phyloP scores from a whole-genome alignment of 1,140 invertebrate genomes.

The Adoxophyes honmai region DNA sequence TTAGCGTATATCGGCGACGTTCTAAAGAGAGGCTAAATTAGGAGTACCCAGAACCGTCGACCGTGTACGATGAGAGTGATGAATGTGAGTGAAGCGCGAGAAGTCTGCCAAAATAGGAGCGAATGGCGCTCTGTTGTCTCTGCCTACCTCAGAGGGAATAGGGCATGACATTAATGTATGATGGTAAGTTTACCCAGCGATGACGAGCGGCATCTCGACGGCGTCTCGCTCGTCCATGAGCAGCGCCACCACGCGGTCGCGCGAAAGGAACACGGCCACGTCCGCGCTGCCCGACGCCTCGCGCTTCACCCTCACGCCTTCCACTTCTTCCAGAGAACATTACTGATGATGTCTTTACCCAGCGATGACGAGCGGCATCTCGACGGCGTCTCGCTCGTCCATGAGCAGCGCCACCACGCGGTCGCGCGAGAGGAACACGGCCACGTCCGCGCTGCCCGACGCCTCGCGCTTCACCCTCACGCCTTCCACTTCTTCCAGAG shows the following conservation, averaged over 20 bases:
- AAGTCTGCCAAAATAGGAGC: no score
- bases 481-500: constrained; percentile 86
- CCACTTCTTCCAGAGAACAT: constrained; percentile 85
- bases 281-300: constrained; percentile 86
- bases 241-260: constrained; percentile 82
- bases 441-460: constrained; percentile 83
- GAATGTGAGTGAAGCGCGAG: no score
- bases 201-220: constrained; percentile 88
- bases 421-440: constrained; percentile 79
- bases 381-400: constrained; percentile 90
- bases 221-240: constrained; percentile 91
- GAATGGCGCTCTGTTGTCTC: no score
- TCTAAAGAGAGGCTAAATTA: no score
- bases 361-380: constrained; percentile 88
- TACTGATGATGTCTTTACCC: constrained; percentile 76
- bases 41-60: no score
- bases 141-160: no score
- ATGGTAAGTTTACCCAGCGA: constrained; percentile 60
- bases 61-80: no score
- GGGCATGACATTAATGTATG: no score
- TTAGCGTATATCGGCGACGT: no score
- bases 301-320: constrained; percentile 82
- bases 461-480: constrained; percentile 86
- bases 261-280: constrained; percentile 79
- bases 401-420: constrained; percentile 84